These are phyloP conservation scores for Nothura maculosa DNA, from an alignment of 2,797 vertebrate genomes.

Conservation along the genomic window DNA sequence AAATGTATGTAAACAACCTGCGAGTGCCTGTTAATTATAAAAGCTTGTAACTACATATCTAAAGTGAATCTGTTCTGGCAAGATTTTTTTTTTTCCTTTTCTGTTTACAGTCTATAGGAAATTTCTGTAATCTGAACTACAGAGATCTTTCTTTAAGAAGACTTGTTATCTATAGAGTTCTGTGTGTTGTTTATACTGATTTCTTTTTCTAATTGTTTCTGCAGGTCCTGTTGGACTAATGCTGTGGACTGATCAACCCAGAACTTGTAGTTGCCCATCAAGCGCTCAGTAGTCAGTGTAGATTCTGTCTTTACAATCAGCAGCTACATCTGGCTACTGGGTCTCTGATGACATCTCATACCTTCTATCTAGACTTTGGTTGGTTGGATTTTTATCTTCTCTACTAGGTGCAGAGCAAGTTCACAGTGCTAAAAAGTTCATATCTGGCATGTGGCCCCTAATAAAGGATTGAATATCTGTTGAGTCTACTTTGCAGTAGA, in stretches of 20 bases:
- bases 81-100: no score
- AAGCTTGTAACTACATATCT: not conserved
- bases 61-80: not conserved
- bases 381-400: constrained; percentile 32
- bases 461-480: constrained; percentile 32
- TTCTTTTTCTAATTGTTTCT: constrained; percentile 62
- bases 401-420: constrained; percentile 59
- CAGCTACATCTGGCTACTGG: constrained; percentile 99
- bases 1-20: not conserved
- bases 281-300: constrained; percentile 99
- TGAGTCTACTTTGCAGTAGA: not conserved
- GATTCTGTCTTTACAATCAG: constrained; percentile 98
- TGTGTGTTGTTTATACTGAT: not conserved
- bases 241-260: constrained; percentile 12
- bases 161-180: not conserved
- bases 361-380: constrained; percentile 45
- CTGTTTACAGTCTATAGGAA: not conserved
- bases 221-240: constrained; percentile 65
- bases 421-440: constrained; percentile 16
- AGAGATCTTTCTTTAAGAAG: not conserved
- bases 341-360: constrained; percentile 91
- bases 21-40: not conserved
- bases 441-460: constrained; percentile 77
- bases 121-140: not conserved
- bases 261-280: constrained; percentile 81